A percentile compares a stretch with the other conserved stretches of the same genome.
Evolutionary conservation across 2,888 invertebrate genomes (phyloP).

Genomic region (Campoplex nolae): DNA sequence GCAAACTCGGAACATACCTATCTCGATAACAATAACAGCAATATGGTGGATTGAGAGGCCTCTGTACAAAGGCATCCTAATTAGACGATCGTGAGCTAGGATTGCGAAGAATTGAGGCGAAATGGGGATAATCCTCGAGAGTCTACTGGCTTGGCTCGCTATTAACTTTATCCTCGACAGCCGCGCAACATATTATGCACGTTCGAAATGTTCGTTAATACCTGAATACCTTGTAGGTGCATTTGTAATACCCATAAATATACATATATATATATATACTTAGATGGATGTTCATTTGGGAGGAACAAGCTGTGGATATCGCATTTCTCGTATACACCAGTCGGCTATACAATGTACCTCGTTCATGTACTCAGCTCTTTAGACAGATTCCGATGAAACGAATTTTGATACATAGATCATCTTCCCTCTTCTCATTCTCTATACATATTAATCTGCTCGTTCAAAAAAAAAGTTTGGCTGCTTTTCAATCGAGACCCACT

Average conservation of each 20-base stretch:
- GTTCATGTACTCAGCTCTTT: conserved; percentile 17
- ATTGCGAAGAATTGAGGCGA: conserved; percentile 68
- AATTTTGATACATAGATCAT: neutral
- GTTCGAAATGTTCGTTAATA: conserved; percentile 39
- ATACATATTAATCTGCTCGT: too few relatives aligned
- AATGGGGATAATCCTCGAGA: conserved; percentile 64
- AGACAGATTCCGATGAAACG: neutral
- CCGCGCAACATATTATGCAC: conserved; percentile 13
- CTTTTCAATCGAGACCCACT: too few relatives aligned
- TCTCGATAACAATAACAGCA: conserved; percentile 50
- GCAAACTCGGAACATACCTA: conserved; percentile 20
- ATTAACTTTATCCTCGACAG: conserved; percentile 53
- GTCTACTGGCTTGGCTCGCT: conserved; percentile 26
- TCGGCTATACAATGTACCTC: conserved; percentile 25
- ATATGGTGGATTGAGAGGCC: conserved; percentile 38
- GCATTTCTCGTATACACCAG: neutral
- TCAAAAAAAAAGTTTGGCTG: too few relatives aligned
- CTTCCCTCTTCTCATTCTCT: too few relatives aligned
- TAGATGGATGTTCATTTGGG: neutral
- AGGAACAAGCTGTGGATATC: conserved; percentile 28
- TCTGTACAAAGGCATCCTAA: conserved; percentile 59
- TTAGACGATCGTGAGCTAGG: conserved; percentile 58
- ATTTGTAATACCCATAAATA: conserved; percentile 18
- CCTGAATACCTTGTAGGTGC: conserved; percentile 18
- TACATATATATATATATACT: conserved; percentile 6